Conservation (phyloP, 2,797 vertebrate species). For the Rachycentron canadum region DNA sequence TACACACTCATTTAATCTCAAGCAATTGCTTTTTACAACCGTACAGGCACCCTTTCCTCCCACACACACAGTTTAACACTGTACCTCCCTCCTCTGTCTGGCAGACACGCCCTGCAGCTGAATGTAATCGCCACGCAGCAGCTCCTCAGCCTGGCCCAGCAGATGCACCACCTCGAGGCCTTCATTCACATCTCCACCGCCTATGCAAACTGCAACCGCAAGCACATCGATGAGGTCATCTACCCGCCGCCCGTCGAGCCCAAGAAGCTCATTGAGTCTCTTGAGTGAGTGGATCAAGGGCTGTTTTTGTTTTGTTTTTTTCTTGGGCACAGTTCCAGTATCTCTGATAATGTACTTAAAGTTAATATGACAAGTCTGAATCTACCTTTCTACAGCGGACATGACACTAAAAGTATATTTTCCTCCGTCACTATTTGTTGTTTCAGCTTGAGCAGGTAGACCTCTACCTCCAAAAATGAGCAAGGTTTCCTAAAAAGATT, state of each 20-base stretch:
- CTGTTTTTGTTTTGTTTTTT: background rate
- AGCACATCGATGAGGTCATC: conserved; percentile 94
- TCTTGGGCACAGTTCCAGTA: no score
- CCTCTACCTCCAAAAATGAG: no score
- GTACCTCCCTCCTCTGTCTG: conserved; percentile 10
- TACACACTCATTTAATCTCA: no score
- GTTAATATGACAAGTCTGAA: background rate
- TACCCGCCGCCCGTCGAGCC: conserved; percentile 94
- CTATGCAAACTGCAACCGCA: conserved; percentile 94
- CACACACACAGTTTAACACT: background rate
- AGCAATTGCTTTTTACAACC: background rate
- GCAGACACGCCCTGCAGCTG: conserved; percentile 92
- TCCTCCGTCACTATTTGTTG: no score
- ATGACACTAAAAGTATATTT: no score
- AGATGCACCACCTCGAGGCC: conserved; percentile 93
- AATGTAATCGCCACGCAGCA: conserved; percentile 94
- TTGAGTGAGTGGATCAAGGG: conserved; percentile 89
- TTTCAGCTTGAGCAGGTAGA: no score
- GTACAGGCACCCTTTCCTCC: background rate
- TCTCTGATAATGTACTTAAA: background rate
- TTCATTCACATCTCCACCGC: conserved; percentile 97
- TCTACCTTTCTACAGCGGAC: background rate
- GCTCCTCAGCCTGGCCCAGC: conserved; percentile 90
- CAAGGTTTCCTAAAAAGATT: no score
- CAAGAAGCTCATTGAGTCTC: conserved; percentile 92